phyloP scores from a whole-genome alignment of 2,888 invertebrate species.

The Eustalomyia histrio region DNA sequence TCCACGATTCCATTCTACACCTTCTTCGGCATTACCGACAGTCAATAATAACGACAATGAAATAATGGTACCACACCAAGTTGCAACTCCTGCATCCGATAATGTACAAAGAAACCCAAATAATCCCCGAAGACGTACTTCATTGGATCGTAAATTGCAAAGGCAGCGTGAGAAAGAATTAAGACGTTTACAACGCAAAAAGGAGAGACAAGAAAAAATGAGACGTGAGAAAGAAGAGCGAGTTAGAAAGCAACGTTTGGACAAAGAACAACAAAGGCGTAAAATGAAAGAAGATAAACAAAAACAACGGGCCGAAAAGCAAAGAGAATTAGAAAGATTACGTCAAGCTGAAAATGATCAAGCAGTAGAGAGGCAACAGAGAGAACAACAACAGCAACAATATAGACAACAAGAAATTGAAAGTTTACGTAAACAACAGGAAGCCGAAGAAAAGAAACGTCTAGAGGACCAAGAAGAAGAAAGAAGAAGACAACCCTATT shows the following conservation, averaged over 20 bases:
- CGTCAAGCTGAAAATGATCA: constrained; percentile 69
- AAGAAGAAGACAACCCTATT: constrained; percentile 69
- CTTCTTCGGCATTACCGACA: constrained; percentile 40
- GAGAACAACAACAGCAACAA: constrained; percentile 63
- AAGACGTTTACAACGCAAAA: constrained; percentile 69
- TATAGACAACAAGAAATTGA: constrained; percentile 69
- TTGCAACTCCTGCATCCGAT: constrained; percentile 38
- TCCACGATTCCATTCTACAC: constrained; percentile 51
- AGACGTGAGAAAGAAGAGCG: constrained; percentile 67
- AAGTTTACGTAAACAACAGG: constrained; percentile 68
- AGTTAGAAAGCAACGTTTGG: constrained; percentile 66
- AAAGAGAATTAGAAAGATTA: constrained; percentile 64
- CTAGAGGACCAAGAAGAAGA: constrained; percentile 69
- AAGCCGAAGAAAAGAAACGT: constrained; percentile 68
- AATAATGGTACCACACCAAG: constrained; percentile 58
- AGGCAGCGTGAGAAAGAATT: constrained; percentile 72
- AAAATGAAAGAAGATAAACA: constrained; percentile 57
- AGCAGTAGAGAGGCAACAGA: constrained; percentile 68
- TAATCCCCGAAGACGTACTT: constrained; percentile 66
- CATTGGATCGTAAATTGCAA: constrained; percentile 72
- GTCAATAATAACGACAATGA: constrained; percentile 66
- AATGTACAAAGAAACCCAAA: constrained; percentile 32
- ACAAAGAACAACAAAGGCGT: constrained; percentile 65
- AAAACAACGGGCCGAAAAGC: constrained; percentile 59
- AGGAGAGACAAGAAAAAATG: constrained; percentile 70